These are phyloP conservation scores for Drosophila kokeensis DNA, from an alignment of 2,888 invertebrate genomes.

Conservation along the genomic window DNA sequence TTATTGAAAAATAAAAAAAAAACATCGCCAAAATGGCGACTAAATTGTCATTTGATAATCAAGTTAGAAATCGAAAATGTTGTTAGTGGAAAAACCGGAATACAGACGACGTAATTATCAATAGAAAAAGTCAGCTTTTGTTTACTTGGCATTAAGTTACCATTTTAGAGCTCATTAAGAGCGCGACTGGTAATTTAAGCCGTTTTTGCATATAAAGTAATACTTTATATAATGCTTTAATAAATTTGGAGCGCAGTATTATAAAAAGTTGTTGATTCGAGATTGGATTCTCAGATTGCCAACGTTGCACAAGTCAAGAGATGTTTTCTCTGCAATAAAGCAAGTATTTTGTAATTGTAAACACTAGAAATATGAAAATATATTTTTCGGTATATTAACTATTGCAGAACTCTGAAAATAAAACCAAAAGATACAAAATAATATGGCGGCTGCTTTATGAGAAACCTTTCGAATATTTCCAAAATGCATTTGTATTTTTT, in stretches of 20 bases:
- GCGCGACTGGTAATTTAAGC: not conserved
- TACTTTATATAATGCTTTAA: not conserved
- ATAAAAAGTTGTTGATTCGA: not conserved
- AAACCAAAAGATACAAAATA: not conserved
- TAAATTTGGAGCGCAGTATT: not conserved
- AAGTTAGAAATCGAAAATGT: not conserved
- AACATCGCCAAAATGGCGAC: conserved; percentile 2
- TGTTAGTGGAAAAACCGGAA: not conserved
- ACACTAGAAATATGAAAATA: not conserved
- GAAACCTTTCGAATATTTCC: not conserved
- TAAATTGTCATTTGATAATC: not conserved
- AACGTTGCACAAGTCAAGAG: not conserved
- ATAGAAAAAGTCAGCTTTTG: not conserved
- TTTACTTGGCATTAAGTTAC: not conserved
- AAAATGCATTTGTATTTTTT: not conserved
- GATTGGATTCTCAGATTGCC: not conserved
- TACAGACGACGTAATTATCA: not conserved
- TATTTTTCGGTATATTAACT: not conserved
- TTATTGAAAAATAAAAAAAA: not conserved
- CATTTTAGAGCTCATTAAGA: not conserved
- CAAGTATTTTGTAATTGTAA: not conserved
- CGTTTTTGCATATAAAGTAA: not conserved
- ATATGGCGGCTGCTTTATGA: not conserved
- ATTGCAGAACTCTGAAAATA: not conserved
- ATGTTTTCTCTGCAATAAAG: not conserved